Conservation (phyloP, 2,888 invertebrate species). For the Pecten maximus region DNA sequence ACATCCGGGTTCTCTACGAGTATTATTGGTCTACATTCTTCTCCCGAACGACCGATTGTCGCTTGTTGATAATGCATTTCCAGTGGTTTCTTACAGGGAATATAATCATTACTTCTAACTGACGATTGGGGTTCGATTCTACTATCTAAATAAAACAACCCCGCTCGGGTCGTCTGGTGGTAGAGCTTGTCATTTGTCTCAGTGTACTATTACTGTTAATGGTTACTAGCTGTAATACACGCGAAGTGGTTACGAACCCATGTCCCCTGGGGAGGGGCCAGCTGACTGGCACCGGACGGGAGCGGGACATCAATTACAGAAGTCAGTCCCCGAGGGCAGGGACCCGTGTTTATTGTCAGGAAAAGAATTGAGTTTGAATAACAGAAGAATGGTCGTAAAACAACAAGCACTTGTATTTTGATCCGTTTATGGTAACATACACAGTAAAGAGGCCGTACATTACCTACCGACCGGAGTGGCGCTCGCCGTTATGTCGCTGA, state of each 20-base stretch:
- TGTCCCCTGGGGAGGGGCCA: background rate
- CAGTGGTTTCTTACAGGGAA: background rate
- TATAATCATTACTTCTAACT: background rate
- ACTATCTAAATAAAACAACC: background rate
- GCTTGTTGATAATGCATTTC: background rate
- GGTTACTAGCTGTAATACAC: background rate
- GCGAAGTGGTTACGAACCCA: background rate
- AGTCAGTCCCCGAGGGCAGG: constrained; percentile 33
- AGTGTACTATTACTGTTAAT: background rate
- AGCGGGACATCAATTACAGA: constrained; percentile 6
- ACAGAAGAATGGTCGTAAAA: background rate
- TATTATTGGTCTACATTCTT: background rate
- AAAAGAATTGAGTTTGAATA: constrained; percentile 28
- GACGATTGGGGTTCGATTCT: background rate
- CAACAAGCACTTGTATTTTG: constrained; percentile 19
- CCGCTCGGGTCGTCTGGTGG: background rate
- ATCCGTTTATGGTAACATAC: constrained; percentile 20
- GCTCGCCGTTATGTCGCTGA: constrained; percentile 12
- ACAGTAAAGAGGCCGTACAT: constrained; percentile 8
- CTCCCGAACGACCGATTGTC: background rate
- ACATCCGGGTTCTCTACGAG: background rate
- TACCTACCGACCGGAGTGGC: background rate
- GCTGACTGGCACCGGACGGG: constrained; percentile 15
- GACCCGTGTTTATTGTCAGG: constrained; percentile 8
- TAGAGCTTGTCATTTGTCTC: background rate